These are phyloP conservation scores for Phylloscopus collybita DNA, from an alignment of 2,797 vertebrate species.

Conservation along the genomic window DNA sequence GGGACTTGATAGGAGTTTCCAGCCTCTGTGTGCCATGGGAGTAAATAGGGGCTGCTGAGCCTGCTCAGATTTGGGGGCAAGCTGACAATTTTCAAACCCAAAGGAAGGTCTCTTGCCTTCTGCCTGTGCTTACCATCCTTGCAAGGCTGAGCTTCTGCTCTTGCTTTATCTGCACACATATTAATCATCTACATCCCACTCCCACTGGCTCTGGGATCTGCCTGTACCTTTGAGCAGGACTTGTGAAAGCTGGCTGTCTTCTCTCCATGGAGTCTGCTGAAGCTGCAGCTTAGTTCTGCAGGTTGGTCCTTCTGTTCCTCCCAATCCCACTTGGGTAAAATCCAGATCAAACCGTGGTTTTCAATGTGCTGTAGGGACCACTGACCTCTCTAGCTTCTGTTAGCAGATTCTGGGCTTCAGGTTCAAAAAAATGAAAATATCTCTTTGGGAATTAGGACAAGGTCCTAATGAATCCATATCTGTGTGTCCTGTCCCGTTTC, in stretches of 20 bases:
- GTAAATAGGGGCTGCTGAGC: neutral
- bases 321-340: neutral
- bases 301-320: neutral
- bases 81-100: neutral
- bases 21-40: neutral
- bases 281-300: neutral
- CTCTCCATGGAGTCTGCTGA: neutral
- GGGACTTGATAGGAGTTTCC: neutral
- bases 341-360: neutral
- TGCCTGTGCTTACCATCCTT: neutral
- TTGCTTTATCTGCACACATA: neutral
- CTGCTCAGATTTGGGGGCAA: accelerated
- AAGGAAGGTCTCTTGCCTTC: neutral
- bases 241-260: neutral
- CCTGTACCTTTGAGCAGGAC: neutral
- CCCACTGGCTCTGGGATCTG: neutral
- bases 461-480: neutral
- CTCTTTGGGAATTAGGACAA: neutral
- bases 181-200: neutral
- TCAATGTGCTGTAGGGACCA: accelerated
- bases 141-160: neutral
- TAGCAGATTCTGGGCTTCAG: neutral
- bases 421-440: neutral
- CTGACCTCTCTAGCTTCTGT: neutral
- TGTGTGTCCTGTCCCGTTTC: neutral